Conservation (phyloP, 2,113 vertebrate species). For the Nothobranchius furzeri region DNA sequence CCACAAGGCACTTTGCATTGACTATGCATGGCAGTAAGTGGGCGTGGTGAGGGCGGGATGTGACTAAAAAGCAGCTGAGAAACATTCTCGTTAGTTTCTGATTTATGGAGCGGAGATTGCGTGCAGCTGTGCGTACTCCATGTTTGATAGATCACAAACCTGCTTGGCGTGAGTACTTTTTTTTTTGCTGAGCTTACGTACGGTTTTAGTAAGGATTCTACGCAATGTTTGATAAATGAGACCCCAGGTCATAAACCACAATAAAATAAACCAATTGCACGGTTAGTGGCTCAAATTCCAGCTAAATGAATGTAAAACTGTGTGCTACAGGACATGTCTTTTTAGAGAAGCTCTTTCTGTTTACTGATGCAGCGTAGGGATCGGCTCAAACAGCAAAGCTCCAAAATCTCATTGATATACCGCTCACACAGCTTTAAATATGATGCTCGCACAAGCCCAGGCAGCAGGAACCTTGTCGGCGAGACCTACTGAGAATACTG, state of each 20-base stretch:
- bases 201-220: too few relatives aligned
- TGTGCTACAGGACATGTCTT: constrained; percentile 10
- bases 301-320: constrained; percentile 19
- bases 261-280: constrained; percentile 41
- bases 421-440: constrained; percentile 58
- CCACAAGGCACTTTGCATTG: too few relatives aligned
- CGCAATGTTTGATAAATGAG: too few relatives aligned
- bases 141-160: too few relatives aligned
- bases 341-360: constrained; percentile 28
- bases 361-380: constrained; percentile 44
- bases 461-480: constrained; percentile 52
- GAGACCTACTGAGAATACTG: constrained; percentile 47
- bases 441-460: constrained; percentile 49
- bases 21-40: too few relatives aligned
- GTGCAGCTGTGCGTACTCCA: too few relatives aligned
- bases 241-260: constrained; percentile 36
- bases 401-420: constrained; percentile 52
- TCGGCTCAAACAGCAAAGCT: constrained; percentile 43
- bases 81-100: too few relatives aligned
- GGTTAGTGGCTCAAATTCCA: constrained; percentile 39
- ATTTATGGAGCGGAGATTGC: too few relatives aligned
- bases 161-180: too few relatives aligned
- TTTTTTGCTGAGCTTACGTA: too few relatives aligned
- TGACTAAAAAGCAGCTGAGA: too few relatives aligned
- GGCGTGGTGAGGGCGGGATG: too few relatives aligned